Percentiles rank a stretch among this genome's conserved stretches.
These are phyloP conservation scores for Quadriops clusia DNA, from an alignment of 2,888 invertebrate genomes.

Conservation along the genomic window DNA sequence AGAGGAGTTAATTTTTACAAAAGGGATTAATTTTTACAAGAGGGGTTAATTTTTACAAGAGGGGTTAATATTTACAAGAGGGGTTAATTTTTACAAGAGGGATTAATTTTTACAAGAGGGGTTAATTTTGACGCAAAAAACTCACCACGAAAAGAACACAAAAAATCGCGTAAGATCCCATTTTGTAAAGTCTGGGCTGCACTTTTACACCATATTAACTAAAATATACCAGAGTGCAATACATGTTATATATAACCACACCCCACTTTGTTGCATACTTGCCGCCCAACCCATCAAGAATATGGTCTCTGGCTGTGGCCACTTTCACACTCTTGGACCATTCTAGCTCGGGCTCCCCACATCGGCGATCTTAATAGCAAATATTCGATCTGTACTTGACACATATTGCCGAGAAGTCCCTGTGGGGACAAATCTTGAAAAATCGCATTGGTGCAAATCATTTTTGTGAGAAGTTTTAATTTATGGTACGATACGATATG, in stretches of 20 bases:
- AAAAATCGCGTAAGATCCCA: slow-evolving; percentile 1
- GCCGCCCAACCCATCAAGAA: slow-evolving; percentile 22
- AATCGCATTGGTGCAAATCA: too few relatives aligned
- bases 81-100: neutral
- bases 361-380: too few relatives aligned
- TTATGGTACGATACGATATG: too few relatives aligned
- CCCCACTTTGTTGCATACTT: slow-evolving; percentile 23
- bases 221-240: slow-evolving; percentile 16
- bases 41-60: neutral
- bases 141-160: slow-evolving; percentile 7
- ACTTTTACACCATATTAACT: slow-evolving; percentile 17
- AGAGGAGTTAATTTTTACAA: neutral
- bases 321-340: slow-evolving; percentile 19
- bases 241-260: slow-evolving; percentile 21
- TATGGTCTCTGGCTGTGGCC: slow-evolving; percentile 12
- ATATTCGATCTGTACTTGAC: too few relatives aligned
- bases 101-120: neutral
- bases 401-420: too few relatives aligned
- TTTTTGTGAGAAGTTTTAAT: too few relatives aligned
- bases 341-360: too few relatives aligned
- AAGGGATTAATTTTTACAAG: neutral
- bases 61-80: neutral
- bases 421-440: too few relatives aligned
- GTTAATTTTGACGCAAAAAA: neutral
- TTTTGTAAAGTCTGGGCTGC: slow-evolving; percentile 10